Percentiles rank a stretch among this genome's conserved stretches.
These are phyloP conservation scores for Folsomia candida DNA, from an alignment of 2,888 invertebrate species.

Conservation along the genomic window DNA sequence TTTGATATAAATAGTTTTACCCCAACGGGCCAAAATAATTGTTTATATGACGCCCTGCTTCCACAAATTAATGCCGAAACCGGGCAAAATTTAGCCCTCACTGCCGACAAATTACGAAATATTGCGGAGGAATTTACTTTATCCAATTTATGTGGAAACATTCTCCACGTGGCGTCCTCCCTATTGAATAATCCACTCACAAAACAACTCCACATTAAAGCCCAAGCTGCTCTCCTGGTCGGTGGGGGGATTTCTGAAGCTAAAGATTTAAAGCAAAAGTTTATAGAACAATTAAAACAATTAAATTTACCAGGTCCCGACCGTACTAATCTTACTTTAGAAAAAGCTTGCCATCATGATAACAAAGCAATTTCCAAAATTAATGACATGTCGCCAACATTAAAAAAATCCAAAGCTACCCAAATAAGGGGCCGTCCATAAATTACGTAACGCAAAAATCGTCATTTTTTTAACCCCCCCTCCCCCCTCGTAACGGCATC, in stretches of 20 bases:
- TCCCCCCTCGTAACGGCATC: no score
- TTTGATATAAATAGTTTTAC: not conserved
- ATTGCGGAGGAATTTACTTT: not conserved
- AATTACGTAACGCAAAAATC: no score
- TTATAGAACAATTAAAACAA: no score
- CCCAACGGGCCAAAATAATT: not conserved
- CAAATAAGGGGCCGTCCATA: no score
- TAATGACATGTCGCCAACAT: no score
- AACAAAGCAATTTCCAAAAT: no score
- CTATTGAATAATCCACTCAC: not conserved
- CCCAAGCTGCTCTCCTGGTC: not conserved
- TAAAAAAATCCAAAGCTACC: no score
- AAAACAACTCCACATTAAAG: not conserved
- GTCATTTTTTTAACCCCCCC: no score
- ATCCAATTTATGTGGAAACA: not conserved
- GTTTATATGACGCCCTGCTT: not conserved
- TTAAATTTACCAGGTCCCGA: no score
- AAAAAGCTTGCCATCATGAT: no score
- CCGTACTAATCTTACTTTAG: no score
- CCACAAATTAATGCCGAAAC: not conserved
- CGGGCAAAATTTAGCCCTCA: not conserved
- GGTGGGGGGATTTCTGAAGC: not conserved
- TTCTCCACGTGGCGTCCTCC: not conserved
- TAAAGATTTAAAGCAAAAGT: no score
- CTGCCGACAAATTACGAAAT: not conserved